Percentiles rank a stretch among this genome's conserved stretches.
These are phyloP conservation scores for Psettodes erumei DNA, from an alignment of 2,113 vertebrate species.

Conservation along the genomic window DNA sequence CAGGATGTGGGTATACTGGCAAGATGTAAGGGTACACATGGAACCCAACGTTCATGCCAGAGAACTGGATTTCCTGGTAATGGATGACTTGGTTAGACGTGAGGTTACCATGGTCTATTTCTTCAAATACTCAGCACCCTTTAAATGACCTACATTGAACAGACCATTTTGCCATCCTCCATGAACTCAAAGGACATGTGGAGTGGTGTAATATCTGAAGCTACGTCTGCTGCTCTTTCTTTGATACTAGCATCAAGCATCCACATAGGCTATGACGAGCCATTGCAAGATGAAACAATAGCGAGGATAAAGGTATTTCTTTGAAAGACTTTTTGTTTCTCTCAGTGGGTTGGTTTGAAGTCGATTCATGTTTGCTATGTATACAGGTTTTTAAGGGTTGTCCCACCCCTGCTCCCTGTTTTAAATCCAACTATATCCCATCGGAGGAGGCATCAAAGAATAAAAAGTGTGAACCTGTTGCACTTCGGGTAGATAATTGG, in stretches of 20 bases:
- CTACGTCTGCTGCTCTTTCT: conserved; percentile 19
- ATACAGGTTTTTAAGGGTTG: conserved; percentile 72
- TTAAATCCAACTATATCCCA: conserved; percentile 79
- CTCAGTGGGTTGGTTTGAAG: conserved; percentile 73
- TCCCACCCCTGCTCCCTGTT: conserved; percentile 70
- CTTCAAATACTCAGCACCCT: conserved; percentile 40
- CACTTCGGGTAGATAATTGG: conserved; percentile 74
- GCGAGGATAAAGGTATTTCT: conserved; percentile 69
- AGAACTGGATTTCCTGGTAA: conserved; percentile 72
- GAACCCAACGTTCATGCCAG: conserved; percentile 69
- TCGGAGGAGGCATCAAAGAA: conserved; percentile 75
- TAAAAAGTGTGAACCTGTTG: conserved; percentile 78
- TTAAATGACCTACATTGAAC: conserved; percentile 43
- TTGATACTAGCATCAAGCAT: conserved; percentile 60
- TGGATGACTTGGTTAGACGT: conserved; percentile 66
- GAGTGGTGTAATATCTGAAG: conserved; percentile 27
- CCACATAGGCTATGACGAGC: conserved; percentile 43
- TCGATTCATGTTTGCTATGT: conserved; percentile 78
- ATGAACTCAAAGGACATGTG: conserved; percentile 30
- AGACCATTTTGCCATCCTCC: conserved; percentile 26
- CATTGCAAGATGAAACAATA: conserved; percentile 77
- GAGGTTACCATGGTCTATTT: conserved; percentile 64
- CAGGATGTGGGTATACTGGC: conserved; percentile 67
- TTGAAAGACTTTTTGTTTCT: conserved; percentile 72
- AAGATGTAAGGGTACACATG: conserved; percentile 62